Conservation (phyloP, 2,113 vertebrate species). For the Notothenia rossii region DNA sequence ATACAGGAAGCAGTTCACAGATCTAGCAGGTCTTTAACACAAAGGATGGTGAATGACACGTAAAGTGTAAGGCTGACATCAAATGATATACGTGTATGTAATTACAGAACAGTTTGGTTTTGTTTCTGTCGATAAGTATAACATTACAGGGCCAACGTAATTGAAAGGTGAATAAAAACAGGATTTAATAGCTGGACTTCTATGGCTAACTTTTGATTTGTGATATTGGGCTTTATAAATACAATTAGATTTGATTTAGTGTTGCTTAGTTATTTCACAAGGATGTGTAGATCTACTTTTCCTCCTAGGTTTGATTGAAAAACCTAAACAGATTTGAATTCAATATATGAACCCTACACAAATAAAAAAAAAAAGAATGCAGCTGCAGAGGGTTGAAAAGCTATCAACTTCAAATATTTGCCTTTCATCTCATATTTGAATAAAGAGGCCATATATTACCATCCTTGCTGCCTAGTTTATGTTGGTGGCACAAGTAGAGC, state of each 20-base stretch:
- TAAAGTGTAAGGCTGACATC: background rate
- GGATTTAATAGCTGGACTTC: too few species aligned
- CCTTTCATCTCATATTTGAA: slow-evolving; percentile 11
- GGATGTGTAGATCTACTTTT: too few species aligned
- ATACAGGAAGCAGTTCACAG: background rate
- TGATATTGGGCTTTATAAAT: too few species aligned
- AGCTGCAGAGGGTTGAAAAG: background rate
- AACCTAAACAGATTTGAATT: too few species aligned
- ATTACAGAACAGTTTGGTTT: background rate
- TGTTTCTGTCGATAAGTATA: background rate
- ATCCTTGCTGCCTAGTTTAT: background rate
- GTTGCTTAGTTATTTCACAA: too few species aligned
- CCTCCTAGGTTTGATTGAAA: too few species aligned
- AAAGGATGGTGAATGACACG: background rate
- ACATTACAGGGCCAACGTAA: background rate
- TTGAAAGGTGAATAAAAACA: background rate
- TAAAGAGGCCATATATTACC: slow-evolving; percentile 8
- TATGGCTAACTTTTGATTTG: too few species aligned
- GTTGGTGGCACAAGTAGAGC: slow-evolving; percentile 23
- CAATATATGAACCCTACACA: background rate
- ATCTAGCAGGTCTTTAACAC: slow-evolving; percentile 4
- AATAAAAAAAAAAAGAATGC: background rate
- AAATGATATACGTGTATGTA: too few species aligned
- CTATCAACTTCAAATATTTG: slow-evolving; percentile 21
- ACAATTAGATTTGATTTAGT: too few species aligned